phyloP scores from a whole-genome alignment of 1,140 invertebrate genomes.

The Amphibalanus amphitrite region DNA sequence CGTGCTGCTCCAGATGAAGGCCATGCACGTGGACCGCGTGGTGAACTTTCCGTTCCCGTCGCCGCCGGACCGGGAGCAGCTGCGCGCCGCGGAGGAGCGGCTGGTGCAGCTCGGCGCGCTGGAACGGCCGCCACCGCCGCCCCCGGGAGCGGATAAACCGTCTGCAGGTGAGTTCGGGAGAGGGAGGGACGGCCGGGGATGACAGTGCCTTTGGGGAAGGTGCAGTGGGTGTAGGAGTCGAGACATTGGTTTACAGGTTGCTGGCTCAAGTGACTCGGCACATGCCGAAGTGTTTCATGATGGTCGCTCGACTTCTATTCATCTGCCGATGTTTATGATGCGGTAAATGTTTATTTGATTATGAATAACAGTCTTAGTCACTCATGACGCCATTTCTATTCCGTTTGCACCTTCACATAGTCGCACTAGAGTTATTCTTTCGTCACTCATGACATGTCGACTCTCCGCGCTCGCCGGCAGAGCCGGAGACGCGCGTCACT shows the following conservation, averaged over 20 bases:
- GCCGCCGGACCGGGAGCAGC: constrained; percentile 55
- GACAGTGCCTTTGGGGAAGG: neutral
- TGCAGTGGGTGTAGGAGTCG: too few relatives aligned
- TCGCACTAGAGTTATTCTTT: too few relatives aligned
- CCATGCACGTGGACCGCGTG: constrained; percentile 85
- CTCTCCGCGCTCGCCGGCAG: too few relatives aligned
- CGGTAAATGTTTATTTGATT: too few relatives aligned
- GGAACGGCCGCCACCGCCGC: constrained; percentile 24
- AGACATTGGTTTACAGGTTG: neutral
- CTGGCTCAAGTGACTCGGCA: too few relatives aligned
- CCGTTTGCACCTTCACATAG: too few relatives aligned
- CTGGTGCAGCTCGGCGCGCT: constrained; percentile 62
- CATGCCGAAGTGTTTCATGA: too few relatives aligned
- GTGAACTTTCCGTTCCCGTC: constrained; percentile 94
- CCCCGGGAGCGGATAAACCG: constrained; percentile 13
- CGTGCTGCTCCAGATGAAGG: constrained; percentile 83
- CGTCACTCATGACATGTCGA: too few relatives aligned
- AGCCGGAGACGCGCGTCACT: constrained; percentile 39
- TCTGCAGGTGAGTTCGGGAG: neutral
- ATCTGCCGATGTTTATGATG: too few relatives aligned
- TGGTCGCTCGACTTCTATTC: too few relatives aligned
- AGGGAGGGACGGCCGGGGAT: neutral
- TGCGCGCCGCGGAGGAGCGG: constrained; percentile 57
- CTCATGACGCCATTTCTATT: too few relatives aligned
- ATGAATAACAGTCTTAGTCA: too few relatives aligned